Evolutionary conservation across 2,888 invertebrate genomes (phyloP), one percentile per base, ranked within the genome.

Genomic region (Dexiosoma caninum): DNA sequence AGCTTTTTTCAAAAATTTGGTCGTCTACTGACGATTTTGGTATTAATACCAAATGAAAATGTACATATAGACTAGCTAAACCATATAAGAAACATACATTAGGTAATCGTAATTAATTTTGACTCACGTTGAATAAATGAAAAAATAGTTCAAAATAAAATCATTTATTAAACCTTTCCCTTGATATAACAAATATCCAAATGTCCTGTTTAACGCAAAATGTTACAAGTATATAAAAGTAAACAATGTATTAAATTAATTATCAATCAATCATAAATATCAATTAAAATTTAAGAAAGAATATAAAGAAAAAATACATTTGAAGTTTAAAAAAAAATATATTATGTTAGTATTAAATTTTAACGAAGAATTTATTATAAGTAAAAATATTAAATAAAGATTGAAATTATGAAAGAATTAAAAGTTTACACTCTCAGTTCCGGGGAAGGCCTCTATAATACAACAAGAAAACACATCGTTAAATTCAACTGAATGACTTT

Each of bases 341-440:
- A 75, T 78, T n/a, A 74, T 75, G 75, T 76, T 82, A 72, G 71
- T 21, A 78, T 82, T 82, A 78, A 81, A 75, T 60, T 69, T 78
- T 71, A 71, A 64, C 42, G 35, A 72, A 51, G 27, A 49, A 66
- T 27, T 21, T 72, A 64, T 51, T 46, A 53, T 60, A 60, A 42
- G 32, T 55, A 75, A 59, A 59, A 44, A 40, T 59, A 57, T 71
- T 55, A 35, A 78, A 78, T 82, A 75, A 74, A 81, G 30, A 60
- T 32, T 60, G 67, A 79, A 62, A 75, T 81, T 59, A 75, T 70
- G 64, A 64, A 71, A 49, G 14, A 60, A 49, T 27, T 27, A 49
- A 23, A 44, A 12, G 5, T 10, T 16, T 2, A 51, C 2, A 3
- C 2, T 30, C 6, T 6, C 6, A 5, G 27, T 27, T 27, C 6